Evolutionary conservation across 2,113 vertebrate genomes (phyloP).

Genomic region (Crotophaga sulcirostris): DNA sequence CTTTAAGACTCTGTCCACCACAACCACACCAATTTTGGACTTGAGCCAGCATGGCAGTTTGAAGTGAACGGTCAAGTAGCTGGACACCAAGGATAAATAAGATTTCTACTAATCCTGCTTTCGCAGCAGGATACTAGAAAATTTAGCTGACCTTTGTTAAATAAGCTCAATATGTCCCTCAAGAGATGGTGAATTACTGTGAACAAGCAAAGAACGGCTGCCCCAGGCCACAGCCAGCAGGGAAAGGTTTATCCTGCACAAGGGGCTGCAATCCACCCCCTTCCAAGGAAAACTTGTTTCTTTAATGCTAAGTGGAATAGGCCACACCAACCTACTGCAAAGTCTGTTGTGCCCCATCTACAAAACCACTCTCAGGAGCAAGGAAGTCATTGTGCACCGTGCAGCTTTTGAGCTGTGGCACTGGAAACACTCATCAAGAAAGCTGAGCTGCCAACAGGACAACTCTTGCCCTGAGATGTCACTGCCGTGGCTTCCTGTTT

Average conservation of each 20-base stretch:
- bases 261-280: background rate
- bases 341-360: background rate
- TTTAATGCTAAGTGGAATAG: background rate
- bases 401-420: background rate
- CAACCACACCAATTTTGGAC: background rate
- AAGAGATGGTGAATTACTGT: constrained; percentile 35
- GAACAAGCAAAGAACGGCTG: background rate
- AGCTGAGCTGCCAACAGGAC: background rate
- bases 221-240: background rate
- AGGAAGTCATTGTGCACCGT: rapidly evolving
- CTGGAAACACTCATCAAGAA: background rate
- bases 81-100: constrained; percentile 48
- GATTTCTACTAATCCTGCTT: constrained; percentile 49
- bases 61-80: constrained; percentile 24
- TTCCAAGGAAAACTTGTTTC: background rate
- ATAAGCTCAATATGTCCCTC: constrained; percentile 49
- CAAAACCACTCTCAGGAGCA: background rate
- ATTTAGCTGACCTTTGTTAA: constrained; percentile 66
- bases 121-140: constrained; percentile 56
- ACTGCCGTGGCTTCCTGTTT: background rate
- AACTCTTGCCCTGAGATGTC: background rate
- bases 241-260: background rate
- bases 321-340: background rate
- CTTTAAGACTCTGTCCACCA: background rate
- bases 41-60: background rate